Conservation (phyloP, 2,888 invertebrate species). For the Allolobophora icterica region DNA sequence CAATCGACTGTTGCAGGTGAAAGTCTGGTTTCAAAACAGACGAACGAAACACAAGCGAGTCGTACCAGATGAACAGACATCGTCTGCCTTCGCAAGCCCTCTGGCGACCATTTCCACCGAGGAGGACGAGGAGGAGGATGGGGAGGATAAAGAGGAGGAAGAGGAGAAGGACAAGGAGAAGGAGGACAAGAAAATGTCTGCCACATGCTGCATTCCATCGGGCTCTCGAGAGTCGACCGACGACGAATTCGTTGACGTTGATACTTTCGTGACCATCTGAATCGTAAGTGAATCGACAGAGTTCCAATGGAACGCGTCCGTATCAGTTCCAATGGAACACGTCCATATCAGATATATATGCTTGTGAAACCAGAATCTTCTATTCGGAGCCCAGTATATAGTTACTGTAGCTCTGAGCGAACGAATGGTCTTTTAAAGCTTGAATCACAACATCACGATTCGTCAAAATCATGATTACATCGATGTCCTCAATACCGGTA, state of each 20-base stretch:
- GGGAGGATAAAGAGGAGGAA: not conserved
- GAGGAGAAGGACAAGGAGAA: conserved; percentile 1
- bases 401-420: not conserved
- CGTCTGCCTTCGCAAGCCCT: not conserved
- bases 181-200: not conserved
- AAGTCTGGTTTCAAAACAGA: conserved; percentile 41
- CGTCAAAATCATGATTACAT: not conserved
- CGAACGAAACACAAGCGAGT: conserved; percentile 39
- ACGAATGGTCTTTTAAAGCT: not conserved
- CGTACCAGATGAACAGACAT: conserved; percentile 8
- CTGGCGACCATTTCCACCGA: not conserved
- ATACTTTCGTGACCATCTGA: not conserved
- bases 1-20: conserved; percentile 31
- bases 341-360: no score
- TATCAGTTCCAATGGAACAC: not conserved
- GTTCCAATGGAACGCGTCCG: no score
- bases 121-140: not conserved
- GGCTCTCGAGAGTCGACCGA: not conserved
- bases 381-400: not conserved
- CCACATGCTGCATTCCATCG: conserved; percentile 5
- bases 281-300: not conserved
- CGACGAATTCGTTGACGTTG: not conserved
- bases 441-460: conserved; percentile 9
- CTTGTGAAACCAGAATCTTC: not conserved
- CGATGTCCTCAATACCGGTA: not conserved